Evolutionary conservation across 1,140 invertebrate species (phyloP).

Genomic region (Tetramorium simillimum): DNA sequence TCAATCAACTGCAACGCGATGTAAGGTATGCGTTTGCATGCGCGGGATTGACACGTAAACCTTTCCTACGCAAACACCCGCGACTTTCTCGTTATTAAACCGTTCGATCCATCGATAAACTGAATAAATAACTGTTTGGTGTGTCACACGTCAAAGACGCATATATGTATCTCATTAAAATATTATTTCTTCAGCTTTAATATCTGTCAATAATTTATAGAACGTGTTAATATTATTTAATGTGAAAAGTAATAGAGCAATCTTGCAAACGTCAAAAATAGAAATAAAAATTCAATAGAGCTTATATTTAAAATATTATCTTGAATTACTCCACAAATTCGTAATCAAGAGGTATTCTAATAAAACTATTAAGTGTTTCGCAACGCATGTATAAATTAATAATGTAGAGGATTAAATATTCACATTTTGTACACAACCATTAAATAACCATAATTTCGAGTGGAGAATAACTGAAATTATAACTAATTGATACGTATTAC

Average conservation of each 20-base stretch:
- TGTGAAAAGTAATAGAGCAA: not conserved
- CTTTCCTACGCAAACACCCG: not conserved
- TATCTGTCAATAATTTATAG: not conserved
- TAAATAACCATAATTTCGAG: not conserved
- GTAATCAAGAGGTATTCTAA: not conserved
- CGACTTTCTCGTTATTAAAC: conserved; percentile 40
- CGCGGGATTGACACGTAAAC: conserved; percentile 44
- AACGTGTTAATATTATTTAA: no score
- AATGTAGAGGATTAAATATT: not conserved
- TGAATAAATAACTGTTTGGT: not conserved
- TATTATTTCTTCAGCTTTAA: not conserved
- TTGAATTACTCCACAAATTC: not conserved
- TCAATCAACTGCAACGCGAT: conserved; percentile 75
- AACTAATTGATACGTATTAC: conserved; percentile 16
- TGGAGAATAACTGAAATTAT: conserved; percentile 13
- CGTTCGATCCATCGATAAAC: not conserved
- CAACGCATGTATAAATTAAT: not conserved
- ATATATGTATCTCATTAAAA: not conserved
- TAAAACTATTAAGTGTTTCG: not conserved
- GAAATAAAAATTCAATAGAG: not conserved
- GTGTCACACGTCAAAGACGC: not conserved
- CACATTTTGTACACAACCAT: not conserved
- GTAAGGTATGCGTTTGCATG: conserved; percentile 64
- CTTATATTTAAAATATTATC: not conserved
- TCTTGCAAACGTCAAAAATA: not conserved